Percentiles rank a stretch among this genome's conserved stretches.
These are phyloP conservation scores for Proisotoma minuta DNA, from an alignment of 2,888 invertebrate species.

Conservation along the genomic window DNA sequence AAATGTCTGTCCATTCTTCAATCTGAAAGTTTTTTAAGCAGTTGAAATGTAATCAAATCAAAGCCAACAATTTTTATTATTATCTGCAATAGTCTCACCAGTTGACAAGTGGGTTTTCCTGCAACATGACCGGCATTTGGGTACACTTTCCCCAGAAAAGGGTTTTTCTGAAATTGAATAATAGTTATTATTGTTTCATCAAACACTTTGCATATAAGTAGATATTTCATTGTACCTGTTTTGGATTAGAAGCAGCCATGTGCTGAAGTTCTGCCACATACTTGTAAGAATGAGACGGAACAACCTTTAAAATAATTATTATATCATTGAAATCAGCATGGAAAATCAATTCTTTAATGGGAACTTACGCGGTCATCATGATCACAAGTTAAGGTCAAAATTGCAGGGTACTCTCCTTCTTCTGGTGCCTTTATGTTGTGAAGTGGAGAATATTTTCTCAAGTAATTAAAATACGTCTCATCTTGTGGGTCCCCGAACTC, in stretches of 20 bases:
- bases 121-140: slow-evolving; percentile 25
- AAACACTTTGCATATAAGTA: too few species aligned
- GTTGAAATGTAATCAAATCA: not conserved
- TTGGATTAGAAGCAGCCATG: slow-evolving; percentile 55
- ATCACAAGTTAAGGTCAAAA: slow-evolving; percentile 24
- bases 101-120: slow-evolving; percentile 17
- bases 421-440: slow-evolving; percentile 32
- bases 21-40: slow-evolving; percentile 60
- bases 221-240: not conserved
- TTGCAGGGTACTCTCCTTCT: slow-evolving; percentile 27
- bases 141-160: slow-evolving; percentile 72
- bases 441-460: slow-evolving; percentile 31
- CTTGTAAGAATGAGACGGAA: slow-evolving; percentile 93
- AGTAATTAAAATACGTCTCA: slow-evolving; percentile 17
- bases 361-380: slow-evolving; percentile 31
- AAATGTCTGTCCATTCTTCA: slow-evolving; percentile 84
- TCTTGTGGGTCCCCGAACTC: slow-evolving; percentile 27
- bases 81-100: slow-evolving; percentile 8
- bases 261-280: slow-evolving; percentile 86
- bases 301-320: too few species aligned
- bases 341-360: not conserved
- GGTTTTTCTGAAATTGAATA: slow-evolving; percentile 60
- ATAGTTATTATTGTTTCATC: too few species aligned
- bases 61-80: not conserved
- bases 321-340: not conserved